These are phyloP conservation scores for Daboia siamensis DNA, from an alignment of 2,113 vertebrate species.

Conservation along the genomic window DNA sequence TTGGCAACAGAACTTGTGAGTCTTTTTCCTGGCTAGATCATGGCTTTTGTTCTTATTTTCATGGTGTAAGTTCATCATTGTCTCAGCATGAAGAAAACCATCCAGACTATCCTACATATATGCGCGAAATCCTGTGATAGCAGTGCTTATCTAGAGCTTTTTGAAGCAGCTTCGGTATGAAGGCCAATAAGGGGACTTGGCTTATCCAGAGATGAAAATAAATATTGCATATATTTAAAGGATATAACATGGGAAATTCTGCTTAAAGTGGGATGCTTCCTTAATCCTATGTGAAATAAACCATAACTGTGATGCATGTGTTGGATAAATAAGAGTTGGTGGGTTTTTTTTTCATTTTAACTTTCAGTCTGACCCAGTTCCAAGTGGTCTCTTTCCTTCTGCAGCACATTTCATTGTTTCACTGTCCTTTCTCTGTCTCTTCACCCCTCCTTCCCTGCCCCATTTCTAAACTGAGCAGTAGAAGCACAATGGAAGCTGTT, in stretches of 20 bases:
- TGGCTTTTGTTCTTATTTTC: not conserved
- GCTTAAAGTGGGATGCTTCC: not conserved
- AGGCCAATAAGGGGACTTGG: not conserved
- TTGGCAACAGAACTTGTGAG: not conserved
- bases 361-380: not conserved
- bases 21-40: not conserved
- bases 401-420: not conserved
- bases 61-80: not conserved
- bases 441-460: not conserved
- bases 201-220: not conserved
- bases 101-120: not conserved
- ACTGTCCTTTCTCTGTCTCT: not conserved
- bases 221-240: not conserved
- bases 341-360: not conserved
- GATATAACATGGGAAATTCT: not conserved
- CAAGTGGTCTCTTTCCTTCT: not conserved
- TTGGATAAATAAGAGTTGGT: not conserved
- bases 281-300: not conserved
- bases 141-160: not conserved
- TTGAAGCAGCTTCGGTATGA: not conserved
- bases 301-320: not conserved
- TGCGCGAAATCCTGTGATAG: not conserved
- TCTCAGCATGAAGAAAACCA: not conserved
- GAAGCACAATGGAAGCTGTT: constrained; percentile 8
- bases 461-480: not conserved